A percentile compares a stretch with the other conserved stretches of the same genome.
Evolutionary conservation across 1,140 invertebrate genomes (phyloP).

Genomic region (Monochamus saltuarius): DNA sequence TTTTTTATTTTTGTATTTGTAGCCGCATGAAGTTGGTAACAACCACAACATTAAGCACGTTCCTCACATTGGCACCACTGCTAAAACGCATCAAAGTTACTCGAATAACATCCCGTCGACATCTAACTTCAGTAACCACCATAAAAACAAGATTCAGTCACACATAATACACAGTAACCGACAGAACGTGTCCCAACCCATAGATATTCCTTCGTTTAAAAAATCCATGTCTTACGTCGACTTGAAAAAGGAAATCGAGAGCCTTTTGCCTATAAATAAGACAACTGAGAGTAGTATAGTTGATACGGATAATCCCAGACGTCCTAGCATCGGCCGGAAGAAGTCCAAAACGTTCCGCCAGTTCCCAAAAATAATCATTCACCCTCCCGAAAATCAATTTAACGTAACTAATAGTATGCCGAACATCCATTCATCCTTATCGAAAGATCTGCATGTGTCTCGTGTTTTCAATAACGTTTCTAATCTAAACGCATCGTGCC

Average conservation of each 20-base stretch:
- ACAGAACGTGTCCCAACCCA: not conserved
- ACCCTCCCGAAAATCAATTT: constrained; percentile 37
- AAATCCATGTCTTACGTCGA: constrained; percentile 47
- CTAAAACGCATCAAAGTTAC: constrained; percentile 19
- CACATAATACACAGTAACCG: constrained; percentile 8
- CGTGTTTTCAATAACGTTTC: constrained; percentile 32
- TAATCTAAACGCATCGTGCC: constrained; percentile 40
- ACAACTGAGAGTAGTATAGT: constrained; percentile 12
- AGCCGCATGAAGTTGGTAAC: constrained; percentile 42
- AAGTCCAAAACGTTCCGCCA: constrained; percentile 37
- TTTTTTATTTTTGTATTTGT: constrained; percentile 42
- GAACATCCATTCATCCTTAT: constrained; percentile 18
- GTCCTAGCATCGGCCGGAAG: constrained; percentile 20
- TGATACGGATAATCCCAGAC: constrained; percentile 16
- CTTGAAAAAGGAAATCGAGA: constrained; percentile 45
- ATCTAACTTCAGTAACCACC: not conserved
- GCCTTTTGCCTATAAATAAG: constrained; percentile 40
- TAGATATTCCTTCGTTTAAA: constrained; percentile 14
- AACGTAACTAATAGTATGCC: constrained; percentile 40
- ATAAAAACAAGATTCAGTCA: constrained; percentile 11
- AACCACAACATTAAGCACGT: constrained; percentile 15
- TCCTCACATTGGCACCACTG: constrained; percentile 39
- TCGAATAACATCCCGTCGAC: constrained; percentile 17
- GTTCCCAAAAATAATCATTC: constrained; percentile 43
- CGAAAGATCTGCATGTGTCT: constrained; percentile 6